phyloP scores from a whole-genome alignment of 2,113 vertebrate species.

The Pteropus alecto region DNA sequence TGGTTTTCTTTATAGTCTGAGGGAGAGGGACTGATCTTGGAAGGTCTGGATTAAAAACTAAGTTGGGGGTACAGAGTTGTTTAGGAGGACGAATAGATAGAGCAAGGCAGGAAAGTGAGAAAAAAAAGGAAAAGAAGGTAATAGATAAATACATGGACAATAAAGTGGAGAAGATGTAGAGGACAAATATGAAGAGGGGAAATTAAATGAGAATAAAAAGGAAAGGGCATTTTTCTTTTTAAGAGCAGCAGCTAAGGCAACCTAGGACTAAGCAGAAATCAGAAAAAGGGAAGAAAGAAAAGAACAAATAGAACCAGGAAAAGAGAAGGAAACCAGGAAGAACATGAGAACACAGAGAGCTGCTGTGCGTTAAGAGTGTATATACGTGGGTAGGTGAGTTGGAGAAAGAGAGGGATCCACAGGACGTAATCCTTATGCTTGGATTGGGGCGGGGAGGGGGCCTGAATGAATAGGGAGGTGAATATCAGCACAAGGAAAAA shows the following conservation, averaged over 20 bases:
- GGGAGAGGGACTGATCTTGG: neutral
- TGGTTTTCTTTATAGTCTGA: neutral
- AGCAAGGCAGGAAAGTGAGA: neutral
- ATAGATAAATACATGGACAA: neutral
- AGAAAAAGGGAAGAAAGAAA: neutral
- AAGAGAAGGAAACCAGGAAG: neutral
- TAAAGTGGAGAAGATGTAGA: neutral
- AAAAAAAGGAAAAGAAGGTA: neutral
- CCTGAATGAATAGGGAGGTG: neutral
- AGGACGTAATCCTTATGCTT: neutral
- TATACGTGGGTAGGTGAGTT: too few species aligned
- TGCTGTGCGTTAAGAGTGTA: neutral
- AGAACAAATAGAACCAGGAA: neutral
- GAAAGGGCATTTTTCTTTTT: neutral
- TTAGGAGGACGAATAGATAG: neutral
- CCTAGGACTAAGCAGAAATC: neutral
- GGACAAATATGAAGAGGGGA: neutral
- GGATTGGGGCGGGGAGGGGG: too few species aligned
- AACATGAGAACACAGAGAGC: neutral
- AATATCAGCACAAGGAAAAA: neutral
- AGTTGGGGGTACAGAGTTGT: neutral
- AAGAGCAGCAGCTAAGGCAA: neutral
- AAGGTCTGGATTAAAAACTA: neutral
- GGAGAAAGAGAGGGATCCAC: neutral
- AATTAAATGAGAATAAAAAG: neutral